These are phyloP conservation scores for Ptyas mucosa DNA, from an alignment of 2,113 vertebrate genomes.

Conservation along the genomic window DNA sequence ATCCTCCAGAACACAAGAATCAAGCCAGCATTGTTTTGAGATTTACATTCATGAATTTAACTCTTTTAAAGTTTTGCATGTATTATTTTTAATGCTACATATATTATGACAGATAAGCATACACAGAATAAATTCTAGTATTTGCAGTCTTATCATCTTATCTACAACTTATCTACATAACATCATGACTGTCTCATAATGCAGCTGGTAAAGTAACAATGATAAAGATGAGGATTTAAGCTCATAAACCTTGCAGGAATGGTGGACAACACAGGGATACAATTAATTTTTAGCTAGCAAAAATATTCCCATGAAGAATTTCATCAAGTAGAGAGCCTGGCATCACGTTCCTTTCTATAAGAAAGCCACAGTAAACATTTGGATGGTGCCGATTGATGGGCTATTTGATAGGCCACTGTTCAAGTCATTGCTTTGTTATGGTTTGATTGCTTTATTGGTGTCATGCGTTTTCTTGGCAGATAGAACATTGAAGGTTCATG, in stretches of 20 bases:
- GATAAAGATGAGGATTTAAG: background rate
- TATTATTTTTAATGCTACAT: background rate
- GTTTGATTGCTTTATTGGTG: background rate
- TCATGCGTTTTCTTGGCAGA: background rate
- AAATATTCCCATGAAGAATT: background rate
- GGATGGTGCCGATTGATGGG: background rate
- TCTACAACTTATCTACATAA: background rate
- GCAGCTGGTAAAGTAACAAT: background rate
- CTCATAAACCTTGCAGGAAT: background rate
- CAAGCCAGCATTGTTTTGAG: background rate
- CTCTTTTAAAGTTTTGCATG: background rate
- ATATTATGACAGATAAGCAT: background rate
- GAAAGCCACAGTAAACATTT: background rate
- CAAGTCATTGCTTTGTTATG: background rate
- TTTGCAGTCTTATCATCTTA: background rate
- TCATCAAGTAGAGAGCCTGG: background rate
- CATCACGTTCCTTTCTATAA: background rate
- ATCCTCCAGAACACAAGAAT: background rate
- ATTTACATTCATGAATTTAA: background rate
- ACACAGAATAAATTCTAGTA: background rate
- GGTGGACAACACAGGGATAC: no score
- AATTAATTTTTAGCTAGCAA: slow-evolving; percentile 3
- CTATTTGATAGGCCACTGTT: background rate
- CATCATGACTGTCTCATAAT: background rate
- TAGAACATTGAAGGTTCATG: background rate